phyloP scores from a whole-genome alignment of 2,797 vertebrate species.

The Sylvilagus floridanus region DNA sequence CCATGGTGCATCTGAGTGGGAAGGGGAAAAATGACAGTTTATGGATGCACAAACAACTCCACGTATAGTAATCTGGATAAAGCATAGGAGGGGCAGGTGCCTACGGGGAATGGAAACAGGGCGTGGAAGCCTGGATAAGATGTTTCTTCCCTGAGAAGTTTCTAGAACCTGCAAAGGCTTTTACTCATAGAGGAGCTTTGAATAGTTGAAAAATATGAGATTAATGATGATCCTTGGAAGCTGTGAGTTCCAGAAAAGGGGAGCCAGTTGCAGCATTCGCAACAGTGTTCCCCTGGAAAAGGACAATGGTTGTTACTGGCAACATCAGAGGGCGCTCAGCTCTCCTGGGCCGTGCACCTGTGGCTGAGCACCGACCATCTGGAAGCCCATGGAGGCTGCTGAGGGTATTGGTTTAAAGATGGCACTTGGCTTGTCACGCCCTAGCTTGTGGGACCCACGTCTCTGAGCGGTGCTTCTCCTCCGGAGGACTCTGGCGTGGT shows the following conservation, averaged over 20 bases:
- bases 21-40: conserved; percentile 3
- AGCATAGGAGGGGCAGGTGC: neutral
- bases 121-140: neutral
- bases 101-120: neutral
- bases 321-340: no score
- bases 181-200: neutral
- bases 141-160: neutral
- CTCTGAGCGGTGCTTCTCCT: neutral
- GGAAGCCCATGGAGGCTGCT: fast-evolving
- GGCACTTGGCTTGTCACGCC: neutral
- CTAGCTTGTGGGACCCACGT: neutral
- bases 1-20: conserved; percentile 52
- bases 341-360: neutral
- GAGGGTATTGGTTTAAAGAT: neutral
- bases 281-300: no score
- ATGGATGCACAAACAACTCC: conserved; percentile 9
- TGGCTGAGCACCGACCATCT: neutral
- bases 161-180: conserved; percentile 22
- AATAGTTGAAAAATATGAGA: neutral
- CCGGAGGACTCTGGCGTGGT: neutral
- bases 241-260: no score
- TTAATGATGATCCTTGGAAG: neutral
- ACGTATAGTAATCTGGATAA: neutral
- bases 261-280: no score
- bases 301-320: no score